Evolutionary conservation across 1,140 invertebrate species (phyloP), one percentile per base, ranked within the genome.

Genomic region (Pantala flavescens): DNA sequence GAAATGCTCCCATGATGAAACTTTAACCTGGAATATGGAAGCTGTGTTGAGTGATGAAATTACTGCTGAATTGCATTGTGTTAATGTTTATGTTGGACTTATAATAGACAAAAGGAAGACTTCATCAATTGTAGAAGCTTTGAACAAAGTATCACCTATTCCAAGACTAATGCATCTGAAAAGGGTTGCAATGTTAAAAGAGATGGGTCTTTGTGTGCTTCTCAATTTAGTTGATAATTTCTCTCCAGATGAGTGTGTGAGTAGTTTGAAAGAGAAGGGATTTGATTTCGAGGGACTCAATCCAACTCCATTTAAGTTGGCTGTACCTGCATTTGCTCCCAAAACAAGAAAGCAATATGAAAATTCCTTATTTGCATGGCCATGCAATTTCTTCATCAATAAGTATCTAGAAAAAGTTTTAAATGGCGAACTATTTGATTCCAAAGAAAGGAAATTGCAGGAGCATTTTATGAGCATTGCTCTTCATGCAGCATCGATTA

Each of bases 371-470:
- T 83, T 84, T 75, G 81, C 88, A 43, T 97, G 95, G 95, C 91
- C 94, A 0, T 88, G 91, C 24, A 94, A 93, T 81, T 97, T 96
- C 84, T 90, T 93, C 85, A 90, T 87, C 71, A 90, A 93, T 80
- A 86, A 86, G 76, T 88, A 87, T 78, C 80, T 90, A 5, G 92
- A 94, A 80, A 87, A 84, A 72, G 77, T 92, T 63, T 78, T 87
- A 0, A 83, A 84, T 71, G 88, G 88, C 7, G 84, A 85, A 0
- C 84, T 90, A 74, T 96, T 96, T 80, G 82, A 80, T 19, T 72
- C 79, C 0, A 77, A 81, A 1, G 87, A 94, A 77, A 75, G 90
- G 0, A 74, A 82, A 0, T 80, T 80, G 14, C 90, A 95, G 77
- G 84, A 85, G 72, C 79, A 82, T 43, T 87, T 87, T 79, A 91